Conservation (phyloP, 2,113 vertebrate genomes). For the Dipodomys merriami region DNA sequence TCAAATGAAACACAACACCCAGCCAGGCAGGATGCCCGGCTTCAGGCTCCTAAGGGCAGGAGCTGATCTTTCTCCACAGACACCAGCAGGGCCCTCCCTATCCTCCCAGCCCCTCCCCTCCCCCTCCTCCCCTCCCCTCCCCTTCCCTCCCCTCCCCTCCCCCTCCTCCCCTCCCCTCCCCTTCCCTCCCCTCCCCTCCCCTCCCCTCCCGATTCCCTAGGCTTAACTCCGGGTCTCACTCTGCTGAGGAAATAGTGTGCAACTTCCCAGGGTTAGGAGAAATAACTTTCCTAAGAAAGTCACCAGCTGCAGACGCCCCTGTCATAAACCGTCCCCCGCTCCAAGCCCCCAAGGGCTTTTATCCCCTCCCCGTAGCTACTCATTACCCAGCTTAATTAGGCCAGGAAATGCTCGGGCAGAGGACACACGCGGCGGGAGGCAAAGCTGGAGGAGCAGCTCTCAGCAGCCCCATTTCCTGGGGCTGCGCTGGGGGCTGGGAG, state of each 20-base stretch:
- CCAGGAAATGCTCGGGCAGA: conserved; percentile 66
- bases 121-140: too few species aligned
- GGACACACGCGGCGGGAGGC: conserved; percentile 67
- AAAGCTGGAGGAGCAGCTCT: conserved; percentile 44
- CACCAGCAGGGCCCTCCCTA: background rate
- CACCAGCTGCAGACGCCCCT: conserved; percentile 70
- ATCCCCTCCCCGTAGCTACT: conserved; percentile 73
- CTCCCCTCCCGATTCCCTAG: background rate
- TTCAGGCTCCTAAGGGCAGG: conserved; percentile 18
- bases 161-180: too few species aligned
- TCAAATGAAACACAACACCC: conserved; percentile 49
- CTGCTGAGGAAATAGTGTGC: conserved; percentile 29
- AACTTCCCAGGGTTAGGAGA: conserved; percentile 52
- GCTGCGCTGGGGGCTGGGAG: conserved; percentile 61
- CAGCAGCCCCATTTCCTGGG: conserved; percentile 69
- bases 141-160: too few species aligned
- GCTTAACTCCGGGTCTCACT: background rate
- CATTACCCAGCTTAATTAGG: conserved; percentile 81
- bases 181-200: too few species aligned
- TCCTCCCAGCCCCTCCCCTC: too few species aligned
- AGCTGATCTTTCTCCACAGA: background rate
- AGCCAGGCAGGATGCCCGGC: background rate
- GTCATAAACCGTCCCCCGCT: conserved; percentile 66
- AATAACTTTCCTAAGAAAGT: conserved; percentile 57
- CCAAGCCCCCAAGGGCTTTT: conserved; percentile 64